A percentile compares a stretch with the other conserved stretches of the same genome.
These are phyloP conservation scores for Orbicella faveolata DNA, from an alignment of 64 coral and sea anemone species.

Conservation along the genomic window DNA sequence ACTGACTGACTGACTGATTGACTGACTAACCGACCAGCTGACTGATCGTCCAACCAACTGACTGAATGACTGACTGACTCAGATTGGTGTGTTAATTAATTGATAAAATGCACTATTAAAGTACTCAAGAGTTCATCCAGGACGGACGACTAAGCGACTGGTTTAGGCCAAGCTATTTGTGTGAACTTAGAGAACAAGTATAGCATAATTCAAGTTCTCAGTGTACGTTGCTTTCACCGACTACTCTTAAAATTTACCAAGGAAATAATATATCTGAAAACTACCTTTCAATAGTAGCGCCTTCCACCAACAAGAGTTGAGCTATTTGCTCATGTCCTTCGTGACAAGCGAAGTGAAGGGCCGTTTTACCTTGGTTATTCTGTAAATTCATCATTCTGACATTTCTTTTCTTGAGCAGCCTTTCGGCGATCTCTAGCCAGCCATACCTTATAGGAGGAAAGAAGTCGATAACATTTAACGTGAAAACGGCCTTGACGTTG, in stretches of 20 bases:
- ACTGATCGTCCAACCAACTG: background rate
- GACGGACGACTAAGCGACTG: no score
- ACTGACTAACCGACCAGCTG: no score
- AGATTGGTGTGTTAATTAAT: no score
- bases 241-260: background rate
- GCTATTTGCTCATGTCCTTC: conserved; percentile 80
- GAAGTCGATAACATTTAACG: background rate
- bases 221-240: no score
- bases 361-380: conserved; percentile 77
- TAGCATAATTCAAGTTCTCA: no score
- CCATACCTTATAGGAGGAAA: conserved; percentile 61
- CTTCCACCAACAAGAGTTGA: conserved; percentile 62
- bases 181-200: no score
- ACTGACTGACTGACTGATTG: no score
- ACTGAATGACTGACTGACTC: background rate
- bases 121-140: no score
- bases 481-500: background rate
- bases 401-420: conserved; percentile 77
- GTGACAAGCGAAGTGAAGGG: conserved; percentile 78
- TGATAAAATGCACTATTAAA: no score
- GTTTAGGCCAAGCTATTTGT: no score
- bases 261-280: background rate
- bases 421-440: conserved; percentile 69
- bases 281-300: conserved; percentile 80
- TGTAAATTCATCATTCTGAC: conserved; percentile 80